These are phyloP conservation scores for Muntiacus muntjak DNA, from an alignment of 2,113 vertebrate species.

Conservation along the genomic window DNA sequence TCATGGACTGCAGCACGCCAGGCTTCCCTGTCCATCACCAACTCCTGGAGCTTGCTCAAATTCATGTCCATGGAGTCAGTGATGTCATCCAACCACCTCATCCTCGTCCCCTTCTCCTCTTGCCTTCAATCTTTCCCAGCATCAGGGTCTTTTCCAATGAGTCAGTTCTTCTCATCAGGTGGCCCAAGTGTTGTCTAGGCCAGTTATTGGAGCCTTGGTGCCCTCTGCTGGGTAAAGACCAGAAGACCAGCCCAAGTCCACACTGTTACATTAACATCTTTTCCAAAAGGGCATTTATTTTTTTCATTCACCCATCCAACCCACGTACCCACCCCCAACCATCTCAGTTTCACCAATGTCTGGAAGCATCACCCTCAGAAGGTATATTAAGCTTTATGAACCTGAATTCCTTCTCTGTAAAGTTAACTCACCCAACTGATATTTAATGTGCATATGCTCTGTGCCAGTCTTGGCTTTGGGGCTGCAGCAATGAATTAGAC, in stretches of 20 bases:
- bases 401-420: neutral
- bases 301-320: neutral
- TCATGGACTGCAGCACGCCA: neutral
- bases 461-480: neutral
- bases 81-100: neutral
- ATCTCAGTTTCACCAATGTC: neutral
- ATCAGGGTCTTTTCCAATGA: neutral
- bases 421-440: neutral
- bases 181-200: neutral
- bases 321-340: neutral
- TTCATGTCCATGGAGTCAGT: neutral
- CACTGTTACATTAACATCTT: fast-evolving
- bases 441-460: neutral
- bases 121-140: neutral
- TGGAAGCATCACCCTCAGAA: neutral
- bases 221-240: constrained; percentile 57
- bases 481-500: neutral
- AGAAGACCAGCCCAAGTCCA: neutral
- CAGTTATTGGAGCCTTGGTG: neutral
- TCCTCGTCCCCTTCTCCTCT: neutral
- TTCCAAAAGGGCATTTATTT: neutral
- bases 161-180: too few relatives aligned
- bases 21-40: neutral
- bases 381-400: neutral
- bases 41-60: neutral